Conservation (phyloP, 2,113 vertebrate species). For the Pterocles gutturalis region DNA sequence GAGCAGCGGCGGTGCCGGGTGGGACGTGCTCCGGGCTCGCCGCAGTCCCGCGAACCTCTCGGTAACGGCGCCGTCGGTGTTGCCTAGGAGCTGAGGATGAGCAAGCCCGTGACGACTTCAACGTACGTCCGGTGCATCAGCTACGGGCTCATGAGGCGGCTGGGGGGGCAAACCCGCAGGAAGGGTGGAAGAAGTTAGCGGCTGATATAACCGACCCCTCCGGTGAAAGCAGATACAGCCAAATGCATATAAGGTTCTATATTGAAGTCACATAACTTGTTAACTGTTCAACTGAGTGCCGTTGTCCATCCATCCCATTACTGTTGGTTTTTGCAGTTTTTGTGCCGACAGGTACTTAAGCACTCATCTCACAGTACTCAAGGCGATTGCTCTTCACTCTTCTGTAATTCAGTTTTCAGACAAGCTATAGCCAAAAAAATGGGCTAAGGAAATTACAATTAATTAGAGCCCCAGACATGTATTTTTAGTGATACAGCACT, state of each 20-base stretch:
- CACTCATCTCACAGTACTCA: accelerated
- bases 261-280: background rate
- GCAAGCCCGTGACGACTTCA: slow-evolving; percentile 75
- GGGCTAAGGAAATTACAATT: background rate
- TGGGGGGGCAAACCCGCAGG: slow-evolving; percentile 89
- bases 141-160: slow-evolving; percentile 74
- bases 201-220: slow-evolving; percentile 81
- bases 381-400: background rate
- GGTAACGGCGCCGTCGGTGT: background rate
- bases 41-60: accelerated
- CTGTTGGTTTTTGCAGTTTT: too few species aligned
- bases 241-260: slow-evolving; percentile 82
- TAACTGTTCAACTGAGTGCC: accelerated
- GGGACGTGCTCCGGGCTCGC: accelerated
- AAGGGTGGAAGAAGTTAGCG: slow-evolving; percentile 88
- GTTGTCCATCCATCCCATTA: too few species aligned
- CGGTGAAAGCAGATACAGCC: slow-evolving; percentile 87
- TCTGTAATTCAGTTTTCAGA: background rate
- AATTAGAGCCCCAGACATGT: background rate
- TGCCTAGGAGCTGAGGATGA: slow-evolving; percentile 77
- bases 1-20: accelerated
- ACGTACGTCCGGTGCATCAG: slow-evolving; percentile 85
- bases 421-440: background rate
- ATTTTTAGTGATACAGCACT: background rate
- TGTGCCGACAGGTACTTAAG: background rate